These are phyloP conservation scores for Dunckerocampus dactyliophorus DNA, from an alignment of 2,113 vertebrate species.

Conservation along the genomic window DNA sequence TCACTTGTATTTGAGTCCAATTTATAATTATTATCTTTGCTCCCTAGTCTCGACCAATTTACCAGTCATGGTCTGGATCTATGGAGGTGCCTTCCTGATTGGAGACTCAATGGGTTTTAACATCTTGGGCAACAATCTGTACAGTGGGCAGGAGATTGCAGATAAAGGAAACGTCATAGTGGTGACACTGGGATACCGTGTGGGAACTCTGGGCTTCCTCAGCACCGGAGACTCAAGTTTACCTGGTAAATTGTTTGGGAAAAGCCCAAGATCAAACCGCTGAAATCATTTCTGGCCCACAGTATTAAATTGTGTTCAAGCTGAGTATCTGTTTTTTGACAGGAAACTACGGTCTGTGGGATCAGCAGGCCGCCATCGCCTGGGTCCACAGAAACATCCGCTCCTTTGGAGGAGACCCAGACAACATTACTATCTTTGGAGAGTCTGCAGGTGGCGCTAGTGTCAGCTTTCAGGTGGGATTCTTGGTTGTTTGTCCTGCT, in stretches of 20 bases:
- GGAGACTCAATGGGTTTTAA: constrained; percentile 80
- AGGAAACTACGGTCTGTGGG: constrained; percentile 93
- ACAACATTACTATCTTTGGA: constrained; percentile 90
- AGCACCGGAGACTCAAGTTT: constrained; percentile 81
- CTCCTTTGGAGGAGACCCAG: constrained; percentile 85
- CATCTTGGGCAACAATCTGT: constrained; percentile 83
- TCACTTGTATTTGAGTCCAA: background rate
- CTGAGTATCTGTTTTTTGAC: background rate
- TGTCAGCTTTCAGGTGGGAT: constrained; percentile 80
- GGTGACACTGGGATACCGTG: constrained; percentile 86
- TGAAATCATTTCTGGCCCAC: background rate
- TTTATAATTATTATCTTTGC: background rate
- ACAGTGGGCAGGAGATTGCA: constrained; percentile 83
- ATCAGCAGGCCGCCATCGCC: constrained; percentile 90
- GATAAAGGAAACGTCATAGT: constrained; percentile 86
- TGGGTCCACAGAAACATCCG: constrained; percentile 95
- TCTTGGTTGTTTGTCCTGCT: too few species aligned
- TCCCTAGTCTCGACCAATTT: constrained; percentile 78
- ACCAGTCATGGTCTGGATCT: constrained; percentile 92
- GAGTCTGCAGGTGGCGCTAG: constrained; percentile 84
- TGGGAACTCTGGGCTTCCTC: constrained; percentile 89
- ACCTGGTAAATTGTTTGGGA: constrained; percentile 65
- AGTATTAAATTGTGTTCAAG: background rate
- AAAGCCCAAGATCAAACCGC: constrained; percentile 13
- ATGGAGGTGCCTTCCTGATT: constrained; percentile 80